These are phyloP conservation scores for Bovichtus diacanthus DNA, from an alignment of 2,797 vertebrate genomes.

Conservation along the genomic window DNA sequence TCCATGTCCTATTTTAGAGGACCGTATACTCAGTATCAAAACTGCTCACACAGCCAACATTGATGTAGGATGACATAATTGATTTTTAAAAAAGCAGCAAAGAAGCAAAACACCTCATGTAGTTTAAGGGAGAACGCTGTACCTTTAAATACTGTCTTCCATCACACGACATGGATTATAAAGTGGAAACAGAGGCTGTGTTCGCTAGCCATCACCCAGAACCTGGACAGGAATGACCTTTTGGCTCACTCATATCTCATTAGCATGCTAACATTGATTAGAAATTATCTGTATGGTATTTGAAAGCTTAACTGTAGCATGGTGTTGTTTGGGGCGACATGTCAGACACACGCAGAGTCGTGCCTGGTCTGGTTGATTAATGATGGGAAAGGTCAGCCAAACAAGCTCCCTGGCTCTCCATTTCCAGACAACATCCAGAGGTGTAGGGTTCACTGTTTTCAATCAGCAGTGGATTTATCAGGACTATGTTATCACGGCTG, in stretches of 20 bases:
- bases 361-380: slow-evolving; percentile 71
- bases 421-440: slow-evolving; percentile 74
- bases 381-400: slow-evolving; percentile 75
- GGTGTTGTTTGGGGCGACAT: slow-evolving; percentile 57
- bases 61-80: slow-evolving; percentile 40
- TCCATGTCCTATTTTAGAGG: slow-evolving; percentile 42
- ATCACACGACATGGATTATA: slow-evolving; percentile 2
- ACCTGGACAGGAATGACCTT: slow-evolving; percentile 43
- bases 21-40: slow-evolving; percentile 54
- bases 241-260: slow-evolving; percentile 55
- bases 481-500: slow-evolving; percentile 62
- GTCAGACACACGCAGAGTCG: slow-evolving; percentile 54
- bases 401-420: slow-evolving; percentile 61
- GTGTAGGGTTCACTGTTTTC: slow-evolving; percentile 77
- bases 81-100: too few relatives aligned
- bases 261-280: slow-evolving; percentile 68
- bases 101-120: slow-evolving; percentile 15
- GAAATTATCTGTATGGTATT: slow-evolving; percentile 61
- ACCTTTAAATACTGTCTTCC: slow-evolving; percentile 3
- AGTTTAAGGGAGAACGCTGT: slow-evolving; percentile 1
- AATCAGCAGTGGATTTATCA: slow-evolving; percentile 75
- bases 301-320: slow-evolving; percentile 49
- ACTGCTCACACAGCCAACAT: slow-evolving; percentile 21
- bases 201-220: slow-evolving; percentile 17
- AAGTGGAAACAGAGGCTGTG: slow-evolving; percentile 16